Conservation (phyloP, 2,888 invertebrate species). For the Autographa pulchrina region DNA sequence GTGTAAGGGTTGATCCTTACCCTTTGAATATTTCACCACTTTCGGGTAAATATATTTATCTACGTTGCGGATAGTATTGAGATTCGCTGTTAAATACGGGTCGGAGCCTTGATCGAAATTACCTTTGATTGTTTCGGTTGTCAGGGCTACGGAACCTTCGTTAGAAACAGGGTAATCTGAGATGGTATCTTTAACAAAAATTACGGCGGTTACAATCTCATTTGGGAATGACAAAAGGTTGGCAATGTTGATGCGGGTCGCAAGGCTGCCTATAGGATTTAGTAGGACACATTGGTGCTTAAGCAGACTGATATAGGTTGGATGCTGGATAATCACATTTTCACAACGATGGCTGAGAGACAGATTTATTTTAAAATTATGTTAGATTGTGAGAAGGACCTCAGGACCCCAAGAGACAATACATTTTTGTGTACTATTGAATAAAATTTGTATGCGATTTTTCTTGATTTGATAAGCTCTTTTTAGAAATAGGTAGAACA, state of each 20-base stretch:
- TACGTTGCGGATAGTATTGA: slow-evolving; percentile 29
- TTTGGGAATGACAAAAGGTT: not conserved
- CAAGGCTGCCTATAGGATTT: not conserved
- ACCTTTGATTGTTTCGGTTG: slow-evolving; percentile 30
- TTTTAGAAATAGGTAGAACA: no score
- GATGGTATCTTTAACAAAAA: not conserved
- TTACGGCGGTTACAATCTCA: slow-evolving; percentile 7
- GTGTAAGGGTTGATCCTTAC: slow-evolving; percentile 59
- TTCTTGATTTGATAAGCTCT: no score
- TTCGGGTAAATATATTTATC: slow-evolving; percentile 55
- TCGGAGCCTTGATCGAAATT: slow-evolving; percentile 33
- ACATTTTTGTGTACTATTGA: no score
- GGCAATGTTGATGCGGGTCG: slow-evolving; percentile 2
- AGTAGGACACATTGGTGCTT: not conserved
- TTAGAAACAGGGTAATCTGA: slow-evolving; percentile 11
- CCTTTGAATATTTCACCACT: slow-evolving; percentile 74
- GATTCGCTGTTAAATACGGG: slow-evolving; percentile 54
- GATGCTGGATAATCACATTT: not conserved
- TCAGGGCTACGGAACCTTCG: slow-evolving; percentile 15
- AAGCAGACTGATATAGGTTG: slow-evolving; percentile 1
- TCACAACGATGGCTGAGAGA: not conserved
- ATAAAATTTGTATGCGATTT: no score
- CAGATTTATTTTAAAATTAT: not conserved
- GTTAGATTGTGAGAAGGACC: not conserved
- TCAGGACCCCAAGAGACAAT: no score